phyloP scores from a whole-genome alignment of 1,140 invertebrate species.

The Aphaenogaster rudis region DNA sequence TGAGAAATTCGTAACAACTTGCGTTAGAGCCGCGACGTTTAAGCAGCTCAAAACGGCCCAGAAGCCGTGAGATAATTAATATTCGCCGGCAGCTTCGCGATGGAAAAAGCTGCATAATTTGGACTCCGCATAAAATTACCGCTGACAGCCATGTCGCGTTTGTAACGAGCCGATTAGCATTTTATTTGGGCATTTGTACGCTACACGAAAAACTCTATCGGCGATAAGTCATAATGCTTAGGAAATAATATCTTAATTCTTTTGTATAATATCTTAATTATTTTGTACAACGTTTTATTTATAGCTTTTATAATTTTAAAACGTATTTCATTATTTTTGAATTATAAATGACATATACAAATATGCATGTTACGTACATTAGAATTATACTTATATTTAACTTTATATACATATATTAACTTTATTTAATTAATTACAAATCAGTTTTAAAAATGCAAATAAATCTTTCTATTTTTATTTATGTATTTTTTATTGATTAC shows the following conservation, averaged over 20 bases:
- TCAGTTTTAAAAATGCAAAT: neutral
- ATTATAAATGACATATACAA: neutral
- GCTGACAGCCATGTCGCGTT: constrained; percentile 42
- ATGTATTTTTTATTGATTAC: neutral
- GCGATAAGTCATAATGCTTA: neutral
- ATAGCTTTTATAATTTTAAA: neutral
- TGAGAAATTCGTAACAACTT: constrained; percentile 47
- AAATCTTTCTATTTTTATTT: neutral
- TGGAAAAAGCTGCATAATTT: constrained; percentile 61
- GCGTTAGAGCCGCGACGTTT: constrained; percentile 32
- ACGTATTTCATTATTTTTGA: neutral
- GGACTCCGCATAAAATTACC: constrained; percentile 38
- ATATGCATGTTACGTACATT: neutral
- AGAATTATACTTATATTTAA: neutral
- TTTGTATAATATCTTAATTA: neutral
- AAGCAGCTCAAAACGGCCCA: constrained; percentile 34
- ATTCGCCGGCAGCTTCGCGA: constrained; percentile 30
- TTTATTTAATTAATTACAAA: neutral
- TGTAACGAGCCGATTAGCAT: constrained; percentile 53
- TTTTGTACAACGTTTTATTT: neutral
- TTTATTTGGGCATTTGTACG: constrained; percentile 34
- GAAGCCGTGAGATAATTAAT: constrained; percentile 59
- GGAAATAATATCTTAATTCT: constrained; percentile 17
- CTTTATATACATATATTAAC: neutral
- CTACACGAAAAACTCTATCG: neutral